These are phyloP conservation scores for Euschistus heros DNA, from an alignment of 1,140 invertebrate species.

Conservation along the genomic window DNA sequence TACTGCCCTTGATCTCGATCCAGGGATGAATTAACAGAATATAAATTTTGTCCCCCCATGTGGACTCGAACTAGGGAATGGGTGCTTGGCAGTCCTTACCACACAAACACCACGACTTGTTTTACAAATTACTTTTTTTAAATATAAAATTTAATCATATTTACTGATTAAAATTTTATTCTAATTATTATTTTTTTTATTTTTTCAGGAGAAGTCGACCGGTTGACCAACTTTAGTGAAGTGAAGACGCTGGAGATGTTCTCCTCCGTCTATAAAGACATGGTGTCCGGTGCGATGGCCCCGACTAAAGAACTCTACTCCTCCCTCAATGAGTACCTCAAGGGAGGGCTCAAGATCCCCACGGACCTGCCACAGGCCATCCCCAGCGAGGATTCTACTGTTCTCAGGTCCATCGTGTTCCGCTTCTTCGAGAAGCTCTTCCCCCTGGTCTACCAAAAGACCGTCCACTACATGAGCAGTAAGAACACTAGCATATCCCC, in stretches of 20 bases:
- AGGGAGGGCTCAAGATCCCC: constrained; percentile 29
- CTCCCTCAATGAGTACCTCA: constrained; percentile 54
- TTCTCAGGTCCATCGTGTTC: constrained; percentile 50
- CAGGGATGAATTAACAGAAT: too few relatives aligned
- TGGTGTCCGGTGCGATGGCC: constrained; percentile 48
- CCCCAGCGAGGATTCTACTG: constrained; percentile 33
- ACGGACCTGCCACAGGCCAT: constrained; percentile 31
- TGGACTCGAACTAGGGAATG: too few relatives aligned
- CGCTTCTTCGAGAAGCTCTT: constrained; percentile 75
- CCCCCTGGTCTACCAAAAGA: constrained; percentile 66
- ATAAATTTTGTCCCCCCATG: too few relatives aligned
- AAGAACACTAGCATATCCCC: constrained; percentile 60
- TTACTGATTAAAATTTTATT: too few relatives aligned
- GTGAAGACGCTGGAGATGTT: constrained; percentile 67
- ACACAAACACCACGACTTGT: too few relatives aligned
- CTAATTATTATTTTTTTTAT: background rate
- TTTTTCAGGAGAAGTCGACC: background rate
- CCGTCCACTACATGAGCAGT: constrained; percentile 29
- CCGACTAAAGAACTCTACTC: constrained; percentile 55
- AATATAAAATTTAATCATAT: too few relatives aligned
- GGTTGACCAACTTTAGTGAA: constrained; percentile 35
- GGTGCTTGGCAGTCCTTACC: too few relatives aligned
- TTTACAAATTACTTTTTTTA: too few relatives aligned
- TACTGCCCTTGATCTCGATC: too few relatives aligned
- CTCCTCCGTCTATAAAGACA: constrained; percentile 59